Evolutionary conservation across 2,888 invertebrate species (phyloP).

Genomic region (Apamea sordens): DNA sequence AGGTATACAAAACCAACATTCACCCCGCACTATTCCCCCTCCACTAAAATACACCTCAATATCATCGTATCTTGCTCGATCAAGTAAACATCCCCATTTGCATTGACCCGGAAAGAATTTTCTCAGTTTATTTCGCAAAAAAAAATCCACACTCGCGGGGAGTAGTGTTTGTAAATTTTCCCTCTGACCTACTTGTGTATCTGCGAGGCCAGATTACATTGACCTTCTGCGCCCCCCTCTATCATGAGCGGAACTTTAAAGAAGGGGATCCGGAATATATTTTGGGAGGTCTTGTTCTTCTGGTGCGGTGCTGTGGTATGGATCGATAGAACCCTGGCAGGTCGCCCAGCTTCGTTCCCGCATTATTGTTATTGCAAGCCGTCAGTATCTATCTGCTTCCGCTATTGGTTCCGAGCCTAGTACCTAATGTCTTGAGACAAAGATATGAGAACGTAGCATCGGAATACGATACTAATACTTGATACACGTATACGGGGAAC

Average conservation of each 20-base stretch:
- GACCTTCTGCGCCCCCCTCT: slow-evolving; percentile 77
- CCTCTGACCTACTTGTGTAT: slow-evolving; percentile 89
- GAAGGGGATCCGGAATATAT: slow-evolving; percentile 78
- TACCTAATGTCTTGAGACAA: slow-evolving; percentile 80
- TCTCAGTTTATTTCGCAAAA: slow-evolving; percentile 84
- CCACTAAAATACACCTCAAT: slow-evolving; percentile 68
- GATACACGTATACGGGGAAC: slow-evolving; percentile 66
- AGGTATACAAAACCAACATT: slow-evolving; percentile 56
- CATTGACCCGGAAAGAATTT: slow-evolving; percentile 87
- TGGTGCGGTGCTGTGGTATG: slow-evolving; percentile 81
- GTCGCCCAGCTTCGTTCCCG: slow-evolving; percentile 88
- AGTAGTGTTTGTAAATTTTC: slow-evolving; percentile 90
- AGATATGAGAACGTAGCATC: slow-evolving; percentile 76
- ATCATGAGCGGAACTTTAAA: slow-evolving; percentile 70
- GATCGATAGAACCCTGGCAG: slow-evolving; percentile 90
- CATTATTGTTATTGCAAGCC: slow-evolving; percentile 90
- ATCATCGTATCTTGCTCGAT: slow-evolving; percentile 72
- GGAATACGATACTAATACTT: slow-evolving; percentile 68
- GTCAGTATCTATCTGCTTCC: slow-evolving; percentile 87
- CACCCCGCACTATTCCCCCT: slow-evolving; percentile 59
- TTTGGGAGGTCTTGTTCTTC: slow-evolving; percentile 80
- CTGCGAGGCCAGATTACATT: slow-evolving; percentile 78
- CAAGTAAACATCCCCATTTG: slow-evolving; percentile 84
- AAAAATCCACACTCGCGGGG: slow-evolving; percentile 81
- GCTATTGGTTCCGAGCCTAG: slow-evolving; percentile 86